Conservation (phyloP, 2,797 vertebrate species). For the Hafferia zeledoni region DNA sequence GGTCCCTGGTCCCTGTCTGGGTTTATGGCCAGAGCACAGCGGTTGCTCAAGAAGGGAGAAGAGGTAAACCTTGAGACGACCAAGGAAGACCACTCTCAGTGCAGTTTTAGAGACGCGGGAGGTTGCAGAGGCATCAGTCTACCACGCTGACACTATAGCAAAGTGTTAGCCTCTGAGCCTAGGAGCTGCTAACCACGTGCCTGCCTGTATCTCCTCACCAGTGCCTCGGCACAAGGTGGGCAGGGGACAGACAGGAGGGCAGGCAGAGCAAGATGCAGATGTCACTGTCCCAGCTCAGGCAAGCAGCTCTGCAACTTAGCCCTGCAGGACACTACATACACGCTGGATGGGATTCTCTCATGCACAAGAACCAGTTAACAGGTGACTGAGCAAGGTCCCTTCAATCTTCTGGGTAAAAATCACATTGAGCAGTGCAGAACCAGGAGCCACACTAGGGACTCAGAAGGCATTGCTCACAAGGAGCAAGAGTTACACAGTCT, state of each 20-base stretch:
- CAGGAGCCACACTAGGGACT: background rate
- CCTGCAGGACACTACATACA: background rate
- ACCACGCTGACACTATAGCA: rapidly evolving
- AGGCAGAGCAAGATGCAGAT: background rate
- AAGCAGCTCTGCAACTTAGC: background rate
- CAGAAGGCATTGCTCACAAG: background rate
- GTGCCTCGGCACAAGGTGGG: background rate
- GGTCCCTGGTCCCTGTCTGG: background rate
- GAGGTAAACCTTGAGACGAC: background rate
- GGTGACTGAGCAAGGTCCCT: background rate
- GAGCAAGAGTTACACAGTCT: background rate
- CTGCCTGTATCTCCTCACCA: background rate
- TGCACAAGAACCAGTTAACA: background rate
- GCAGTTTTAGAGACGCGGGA: background rate
- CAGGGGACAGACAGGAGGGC: background rate
- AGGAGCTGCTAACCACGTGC: background rate
- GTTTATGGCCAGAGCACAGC: background rate
- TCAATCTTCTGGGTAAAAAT: background rate
- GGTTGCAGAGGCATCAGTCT: background rate
- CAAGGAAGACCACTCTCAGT: background rate
- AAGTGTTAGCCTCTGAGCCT: background rate
- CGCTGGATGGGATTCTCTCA: background rate
- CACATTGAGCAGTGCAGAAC: background rate
- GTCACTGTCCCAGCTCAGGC: background rate
- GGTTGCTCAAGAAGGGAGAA: background rate